Base-by-base conservation (phyloP, 2,888 invertebrate species). In the Drosophila falleni region DNA sequence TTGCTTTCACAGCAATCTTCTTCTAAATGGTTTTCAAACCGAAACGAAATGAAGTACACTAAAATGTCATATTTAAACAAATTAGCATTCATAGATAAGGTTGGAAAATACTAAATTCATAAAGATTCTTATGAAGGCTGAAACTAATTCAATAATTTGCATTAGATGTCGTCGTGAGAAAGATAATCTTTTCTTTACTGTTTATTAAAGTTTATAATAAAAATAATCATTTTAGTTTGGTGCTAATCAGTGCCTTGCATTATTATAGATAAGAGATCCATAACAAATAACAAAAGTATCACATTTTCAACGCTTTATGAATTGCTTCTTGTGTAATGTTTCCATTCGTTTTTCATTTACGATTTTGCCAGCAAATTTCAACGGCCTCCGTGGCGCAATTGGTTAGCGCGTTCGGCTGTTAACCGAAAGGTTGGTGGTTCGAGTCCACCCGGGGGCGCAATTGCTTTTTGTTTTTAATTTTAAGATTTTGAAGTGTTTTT, bases 351-450 rank as follows among this genome's bases (percentile, higher is more conserved):
- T 44, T 19, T 39, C 5, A 13, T n/a, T 47, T 26, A 26, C 65
- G 2, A 60, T 53, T 33, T 60, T 29, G 5, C 6, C 26, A 10
- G 0, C 8, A 3, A 2, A 0, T 33, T 16, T 1, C 70, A 79
- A 0, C 63, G 13, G 92, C 92, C 92, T 92, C 92, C 96, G 97
- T 97, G 97, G 97, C 97, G 97, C 97, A 97, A 97, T 97, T 92
- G 97, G 97, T 94, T 97, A 97, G 97, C 97, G 97, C 97, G 97
- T 97, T 97, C 97, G 97, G 97, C 97, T 97, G 97, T 97, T 97
- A 97, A 97, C 97, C 97, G 97, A 97, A 97, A 97, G 97, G 97
- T 97, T 97, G 97, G 97, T 97, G 97, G 97, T 97, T 97, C 97
- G 96, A 97, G 96, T 95, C 97, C 97, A 97, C 97, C 97, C 96